phyloP scores from a whole-genome alignment of 1,140 invertebrate species.

The Lamellibrachia luymesi region DNA sequence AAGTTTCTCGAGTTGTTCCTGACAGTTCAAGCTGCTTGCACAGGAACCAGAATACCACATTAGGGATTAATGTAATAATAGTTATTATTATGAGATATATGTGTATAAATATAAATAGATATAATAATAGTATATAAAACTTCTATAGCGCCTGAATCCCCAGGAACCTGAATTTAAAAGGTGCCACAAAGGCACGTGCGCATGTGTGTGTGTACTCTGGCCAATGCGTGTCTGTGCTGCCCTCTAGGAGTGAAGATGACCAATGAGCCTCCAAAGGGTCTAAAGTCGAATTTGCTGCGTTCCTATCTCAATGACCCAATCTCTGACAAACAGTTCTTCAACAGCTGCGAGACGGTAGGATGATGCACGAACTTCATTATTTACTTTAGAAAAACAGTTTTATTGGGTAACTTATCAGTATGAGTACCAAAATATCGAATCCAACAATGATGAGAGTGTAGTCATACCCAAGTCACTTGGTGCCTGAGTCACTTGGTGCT shows the following conservation, averaged over 20 bases:
- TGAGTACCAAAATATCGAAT: not conserved
- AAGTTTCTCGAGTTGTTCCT: not conserved
- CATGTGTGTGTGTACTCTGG: not conserved
- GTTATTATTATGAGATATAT: not conserved
- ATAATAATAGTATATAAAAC: too few species aligned
- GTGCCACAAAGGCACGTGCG: too few species aligned
- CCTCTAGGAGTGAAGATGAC: conserved; percentile 58
- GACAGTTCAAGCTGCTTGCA: not conserved
- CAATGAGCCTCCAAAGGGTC: conserved; percentile 59
- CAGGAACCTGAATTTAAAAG: too few species aligned
- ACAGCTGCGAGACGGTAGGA: conserved; percentile 53
- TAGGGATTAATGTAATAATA: not conserved
- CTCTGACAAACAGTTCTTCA: conserved; percentile 52
- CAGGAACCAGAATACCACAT: too few species aligned
- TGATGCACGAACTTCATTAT: too few species aligned
- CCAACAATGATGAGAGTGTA: not conserved
- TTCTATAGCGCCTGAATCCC: too few species aligned
- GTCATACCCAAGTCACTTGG: not conserved
- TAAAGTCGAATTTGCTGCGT: conserved; percentile 52
- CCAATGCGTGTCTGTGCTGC: not conserved
- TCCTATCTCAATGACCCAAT: conserved; percentile 58
- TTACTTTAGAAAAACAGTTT: not conserved
- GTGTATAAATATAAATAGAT: not conserved
- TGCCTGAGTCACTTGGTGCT: too few species aligned
- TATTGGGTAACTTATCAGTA: not conserved